phyloP scores from a whole-genome alignment of 2,888 invertebrate species.

The Heteromurus nitidus region DNA sequence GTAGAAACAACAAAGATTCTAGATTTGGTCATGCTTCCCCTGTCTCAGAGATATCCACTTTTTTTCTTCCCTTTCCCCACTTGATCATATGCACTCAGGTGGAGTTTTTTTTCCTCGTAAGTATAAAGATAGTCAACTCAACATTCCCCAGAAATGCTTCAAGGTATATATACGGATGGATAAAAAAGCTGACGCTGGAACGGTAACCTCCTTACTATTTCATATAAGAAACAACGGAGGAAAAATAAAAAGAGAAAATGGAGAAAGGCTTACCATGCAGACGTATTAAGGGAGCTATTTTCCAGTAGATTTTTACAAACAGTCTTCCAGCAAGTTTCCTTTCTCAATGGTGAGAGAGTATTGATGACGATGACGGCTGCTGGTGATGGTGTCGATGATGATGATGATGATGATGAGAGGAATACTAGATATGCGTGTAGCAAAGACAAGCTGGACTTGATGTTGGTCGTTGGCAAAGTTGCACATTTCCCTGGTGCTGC shows the following conservation, averaged over 20 bases:
- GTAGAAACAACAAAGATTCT: constrained; percentile 16
- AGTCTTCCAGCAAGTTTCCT: constrained; percentile 27
- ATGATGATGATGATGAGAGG: constrained; percentile 29
- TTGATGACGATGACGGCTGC: constrained; percentile 5
- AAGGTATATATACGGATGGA: too few relatives aligned
- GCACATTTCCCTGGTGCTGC: constrained; percentile 57
- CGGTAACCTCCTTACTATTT: too few relatives aligned
- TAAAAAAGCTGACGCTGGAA: too few relatives aligned
- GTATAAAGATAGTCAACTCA: too few relatives aligned
- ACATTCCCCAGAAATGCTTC: too few relatives aligned
- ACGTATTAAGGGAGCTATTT: constrained; percentile 53
- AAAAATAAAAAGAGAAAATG: constrained; percentile 23
- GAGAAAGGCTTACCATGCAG: constrained; percentile 61
- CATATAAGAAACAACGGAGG: background rate
- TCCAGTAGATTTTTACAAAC: constrained; percentile 29
- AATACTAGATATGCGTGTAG: constrained; percentile 39
- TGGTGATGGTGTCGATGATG: constrained; percentile 30
- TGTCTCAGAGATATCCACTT: constrained; percentile 51
- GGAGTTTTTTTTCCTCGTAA: too few relatives aligned
- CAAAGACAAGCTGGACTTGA: constrained; percentile 50
- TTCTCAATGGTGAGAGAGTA: background rate
- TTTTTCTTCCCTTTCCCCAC: constrained; percentile 23
- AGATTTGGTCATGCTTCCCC: constrained; percentile 49
- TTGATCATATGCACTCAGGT: constrained; percentile 39
- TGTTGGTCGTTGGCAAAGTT: constrained; percentile 41